Conservation (phyloP, 30 jellyfish, hydroid and myxozoan species). For the Hydra vulgaris region DNA sequence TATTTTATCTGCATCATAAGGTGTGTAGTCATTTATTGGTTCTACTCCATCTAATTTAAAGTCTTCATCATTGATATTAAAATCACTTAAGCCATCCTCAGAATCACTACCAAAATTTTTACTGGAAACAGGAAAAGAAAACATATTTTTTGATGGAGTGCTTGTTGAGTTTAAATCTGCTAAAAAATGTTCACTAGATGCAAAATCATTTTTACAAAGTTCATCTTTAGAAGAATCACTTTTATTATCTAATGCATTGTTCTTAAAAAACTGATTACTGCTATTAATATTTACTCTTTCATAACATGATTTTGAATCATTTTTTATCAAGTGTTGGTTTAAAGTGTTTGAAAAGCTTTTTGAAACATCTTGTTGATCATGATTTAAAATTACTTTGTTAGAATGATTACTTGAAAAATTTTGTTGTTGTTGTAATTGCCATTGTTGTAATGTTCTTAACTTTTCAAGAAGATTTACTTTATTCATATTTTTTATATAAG, state of each 20-base stretch:
- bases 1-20: neutral
- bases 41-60: conserved; percentile 1
- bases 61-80: neutral
- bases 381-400: neutral
- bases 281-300: neutral
- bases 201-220: neutral
- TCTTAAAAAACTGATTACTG: no score
- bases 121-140: neutral
- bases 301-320: neutral
- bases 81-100: conserved; percentile 3
- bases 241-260: no score
- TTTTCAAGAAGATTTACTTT: conserved; percentile 35
- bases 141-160: neutral
- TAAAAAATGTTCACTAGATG: neutral
- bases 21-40: conserved; percentile 1
- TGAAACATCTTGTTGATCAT: no score
- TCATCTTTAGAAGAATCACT: neutral
- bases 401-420: conserved; percentile 1
- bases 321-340: no score
- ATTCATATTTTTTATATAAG: conserved; percentile 22
- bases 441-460: conserved; percentile 63
- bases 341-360: no score
- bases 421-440: conserved; percentile 75
- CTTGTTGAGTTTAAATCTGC: neutral
- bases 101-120: neutral